Evolutionary conservation across 2,888 invertebrate genomes (phyloP).

Genomic region (Ochropleura leucogaster): DNA sequence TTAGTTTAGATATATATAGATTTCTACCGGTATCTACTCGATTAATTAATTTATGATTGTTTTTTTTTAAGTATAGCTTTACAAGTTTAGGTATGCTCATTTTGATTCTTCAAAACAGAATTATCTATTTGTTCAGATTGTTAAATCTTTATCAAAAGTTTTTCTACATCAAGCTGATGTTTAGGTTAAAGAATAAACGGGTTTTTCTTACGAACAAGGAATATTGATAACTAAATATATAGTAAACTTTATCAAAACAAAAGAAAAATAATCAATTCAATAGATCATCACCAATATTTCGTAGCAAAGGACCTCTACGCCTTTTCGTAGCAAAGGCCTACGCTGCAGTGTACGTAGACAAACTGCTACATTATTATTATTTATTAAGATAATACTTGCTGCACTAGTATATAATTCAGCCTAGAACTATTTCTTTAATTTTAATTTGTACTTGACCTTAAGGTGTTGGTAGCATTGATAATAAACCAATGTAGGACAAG

Average conservation of each 20-base stretch:
- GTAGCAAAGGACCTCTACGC: constrained; percentile 17
- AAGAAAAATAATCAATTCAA: neutral
- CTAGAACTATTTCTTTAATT: neutral
- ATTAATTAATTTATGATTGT: neutral
- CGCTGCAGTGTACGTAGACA: neutral
- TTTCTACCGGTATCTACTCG: neutral
- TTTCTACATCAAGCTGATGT: neutral
- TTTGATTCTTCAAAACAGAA: neutral
- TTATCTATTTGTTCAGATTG: neutral
- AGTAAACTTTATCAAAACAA: neutral
- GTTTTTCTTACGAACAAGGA: neutral
- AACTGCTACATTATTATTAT: neutral
- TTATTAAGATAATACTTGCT: neutral
- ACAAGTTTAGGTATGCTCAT: neutral
- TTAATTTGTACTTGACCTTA: neutral
- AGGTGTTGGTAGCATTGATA: neutral
- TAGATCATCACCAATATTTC: neutral
- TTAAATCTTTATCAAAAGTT: neutral
- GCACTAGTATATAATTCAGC: neutral
- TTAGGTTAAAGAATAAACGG: neutral
- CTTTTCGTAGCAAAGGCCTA: constrained; percentile 35
- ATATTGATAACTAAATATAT: neutral
- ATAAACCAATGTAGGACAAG: neutral
- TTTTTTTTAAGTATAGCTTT: neutral
- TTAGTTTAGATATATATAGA: no score